Evolutionary conservation across 2,888 invertebrate species (phyloP), one percentile per base, ranked within the genome.

Genomic region (Hoplodrina blanda): DNA sequence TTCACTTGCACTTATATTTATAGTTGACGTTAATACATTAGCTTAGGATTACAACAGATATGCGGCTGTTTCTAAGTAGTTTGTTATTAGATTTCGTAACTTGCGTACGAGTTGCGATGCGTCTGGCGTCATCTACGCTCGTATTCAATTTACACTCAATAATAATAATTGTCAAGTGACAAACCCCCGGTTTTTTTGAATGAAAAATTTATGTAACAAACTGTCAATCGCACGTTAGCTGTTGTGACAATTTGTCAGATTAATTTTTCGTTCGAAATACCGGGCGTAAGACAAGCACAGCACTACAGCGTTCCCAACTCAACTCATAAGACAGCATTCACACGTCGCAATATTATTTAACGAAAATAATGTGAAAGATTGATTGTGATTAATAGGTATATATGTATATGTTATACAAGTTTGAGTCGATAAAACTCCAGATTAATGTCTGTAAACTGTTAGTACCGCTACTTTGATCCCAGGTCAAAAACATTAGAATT

Each of bases 1-100:
- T 74, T 66, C 66, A 73, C 73, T 80, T 66, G 65, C 59, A 78
- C 81, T 82, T 84, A 81, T 84, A 80, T 84, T 78, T 83, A 80
- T 82, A 82, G 82, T 84, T 82, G 82, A 69, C 55, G 75, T 75
- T 78, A 57, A 50, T 57, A 52, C 10, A 56, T 61, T 65, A 75
- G 53, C 15, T 19, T 79, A 79, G 41, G 56, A 49, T 46, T 56
- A 62, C 30, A 50, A 44, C 1, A 25, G 30, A 17, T 19, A 46
- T 41, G 41, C 46, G 17, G 70, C 13, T 37, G 75, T 69, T 25
- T 25, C 17, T 46, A 13, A 59, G 44, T 74, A 25, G 11, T 17
- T 13, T 13, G 8, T 19, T 59, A 55, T 44, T 65, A 4, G 3
- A n/a, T 37, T 17, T 50, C 10, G 59, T 25, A 55, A 44, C 49